Base-by-base conservation (phyloP, 2,888 invertebrate genomes). In the Quadroppia sp. region DNA sequence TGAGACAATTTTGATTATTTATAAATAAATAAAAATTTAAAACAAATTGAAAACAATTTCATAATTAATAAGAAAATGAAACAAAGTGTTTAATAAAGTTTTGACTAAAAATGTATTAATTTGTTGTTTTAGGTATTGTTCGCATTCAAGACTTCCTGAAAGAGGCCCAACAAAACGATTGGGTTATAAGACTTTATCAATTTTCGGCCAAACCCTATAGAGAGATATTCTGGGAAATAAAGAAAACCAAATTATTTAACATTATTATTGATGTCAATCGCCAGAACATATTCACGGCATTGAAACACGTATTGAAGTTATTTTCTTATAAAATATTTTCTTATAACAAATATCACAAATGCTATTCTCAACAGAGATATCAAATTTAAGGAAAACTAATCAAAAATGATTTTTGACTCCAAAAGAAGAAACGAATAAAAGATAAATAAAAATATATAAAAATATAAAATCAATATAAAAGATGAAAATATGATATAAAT, bases 141-240 rank as follows among this genome's bases (percentile, higher is more conserved):
- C 76, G 78, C 30, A 32, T 78, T 1, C 77, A 78, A 76, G 78
- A 78, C 71, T 78, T 78, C 71, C 71, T 78, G 36, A 78, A 78
- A 75, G 78, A 77, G 74, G 77, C 78, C 13, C 77, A 78, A 74
- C 71, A 70, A 71, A 75, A 78, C 64, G 76, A 77, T 40, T 78
- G 78, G 78, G 75, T 73, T 56, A 77, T 78, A 61, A 76, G 77
- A 17, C 75, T 78, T 25, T 78, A 78, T 64, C 78, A 77, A 71
- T 77, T 78, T 76, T 78, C 76, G 36, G 71, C 74, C 36, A 75
- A 76, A 71, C 78, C 77, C 28, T 78, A 78, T 74, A 75, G 78
- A 73, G 78, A 78, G 64, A 73, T 78, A 67, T 78, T 78, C 74
- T 78, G 78, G 78, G 77, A 77, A 74, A 78, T 78, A 56, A 78